These are phyloP conservation scores for Babylonia areolata DNA, from an alignment of 1,140 invertebrate genomes.

Conservation along the genomic window DNA sequence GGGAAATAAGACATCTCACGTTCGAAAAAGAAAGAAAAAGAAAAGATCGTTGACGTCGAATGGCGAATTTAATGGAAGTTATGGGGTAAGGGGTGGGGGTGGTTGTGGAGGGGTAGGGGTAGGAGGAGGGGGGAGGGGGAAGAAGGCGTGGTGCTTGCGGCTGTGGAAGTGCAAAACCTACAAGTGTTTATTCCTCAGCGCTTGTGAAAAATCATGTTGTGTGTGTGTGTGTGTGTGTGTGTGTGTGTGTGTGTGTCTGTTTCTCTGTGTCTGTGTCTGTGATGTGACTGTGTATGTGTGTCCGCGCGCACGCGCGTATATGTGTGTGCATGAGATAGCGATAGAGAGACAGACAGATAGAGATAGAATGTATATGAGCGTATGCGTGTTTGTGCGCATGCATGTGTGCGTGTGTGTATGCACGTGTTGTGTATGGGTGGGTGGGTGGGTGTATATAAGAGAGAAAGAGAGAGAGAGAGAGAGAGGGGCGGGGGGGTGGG, in stretches of 20 bases:
- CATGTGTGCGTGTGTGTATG: neutral
- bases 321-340: neutral
- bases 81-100: neutral
- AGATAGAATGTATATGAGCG: neutral
- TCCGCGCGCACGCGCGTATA: neutral
- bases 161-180: too few relatives aligned
- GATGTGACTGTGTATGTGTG: neutral
- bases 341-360: too few relatives aligned
- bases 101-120: neutral
- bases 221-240: too few relatives aligned
- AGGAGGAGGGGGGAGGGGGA: neutral
- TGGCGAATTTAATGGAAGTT: too few relatives aligned
- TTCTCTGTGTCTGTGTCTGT: neutral
- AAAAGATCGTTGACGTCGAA: too few relatives aligned
- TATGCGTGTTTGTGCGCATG: neutral
- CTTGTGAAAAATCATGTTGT: neutral
- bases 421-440: neutral
- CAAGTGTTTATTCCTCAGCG: too few relatives aligned
- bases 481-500: too few relatives aligned
- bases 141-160: neutral
- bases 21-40: too few relatives aligned
- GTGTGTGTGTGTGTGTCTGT: constrained; percentile 6
- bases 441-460: too few relatives aligned
- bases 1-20: too few relatives aligned
- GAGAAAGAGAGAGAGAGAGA: too few relatives aligned